Percentiles rank a stretch among this genome's conserved stretches.
phyloP scores from a whole-genome alignment of 2,113 vertebrate genomes.

The Reinhardtius hippoglossoides region DNA sequence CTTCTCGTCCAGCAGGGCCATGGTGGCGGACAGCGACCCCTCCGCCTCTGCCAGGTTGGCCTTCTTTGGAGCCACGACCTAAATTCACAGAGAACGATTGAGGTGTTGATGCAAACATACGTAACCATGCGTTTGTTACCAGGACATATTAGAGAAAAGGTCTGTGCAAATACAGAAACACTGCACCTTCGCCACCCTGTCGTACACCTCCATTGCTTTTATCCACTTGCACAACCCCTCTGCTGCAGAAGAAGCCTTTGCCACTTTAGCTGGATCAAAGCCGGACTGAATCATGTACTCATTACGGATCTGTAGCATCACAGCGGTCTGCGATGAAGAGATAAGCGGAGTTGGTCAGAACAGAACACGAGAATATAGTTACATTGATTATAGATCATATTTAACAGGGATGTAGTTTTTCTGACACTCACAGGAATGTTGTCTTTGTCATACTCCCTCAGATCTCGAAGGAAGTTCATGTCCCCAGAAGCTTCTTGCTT shows the following conservation, averaged over 20 bases:
- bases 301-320: slow-evolving; percentile 93
- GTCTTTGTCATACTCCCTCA: slow-evolving; percentile 93
- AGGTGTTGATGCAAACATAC: too few relatives aligned
- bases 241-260: slow-evolving; percentile 95
- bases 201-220: slow-evolving; percentile 93
- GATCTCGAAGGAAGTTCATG: slow-evolving; percentile 93
- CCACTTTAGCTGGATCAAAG: slow-evolving; percentile 92
- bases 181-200: slow-evolving; percentile 92
- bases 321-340: slow-evolving; percentile 76
- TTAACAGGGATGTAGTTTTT: not conserved
- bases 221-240: slow-evolving; percentile 98
- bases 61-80: slow-evolving; percentile 97
- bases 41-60: slow-evolving; percentile 89
- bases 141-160: not conserved
- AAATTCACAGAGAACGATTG: slow-evolving; percentile 1
- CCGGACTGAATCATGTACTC: slow-evolving; percentile 95
- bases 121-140: too few relatives aligned
- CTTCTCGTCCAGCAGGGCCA: slow-evolving; percentile 89
- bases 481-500: slow-evolving; percentile 94
- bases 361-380: not conserved
- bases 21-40: slow-evolving; percentile 86
- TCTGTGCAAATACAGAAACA: not conserved
- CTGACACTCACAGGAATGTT: slow-evolving; percentile 91
- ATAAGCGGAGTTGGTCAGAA: not conserved
- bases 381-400: too few relatives aligned